Conservation (phyloP, 2,113 vertebrate genomes). For the Erpornis zantholeuca region DNA sequence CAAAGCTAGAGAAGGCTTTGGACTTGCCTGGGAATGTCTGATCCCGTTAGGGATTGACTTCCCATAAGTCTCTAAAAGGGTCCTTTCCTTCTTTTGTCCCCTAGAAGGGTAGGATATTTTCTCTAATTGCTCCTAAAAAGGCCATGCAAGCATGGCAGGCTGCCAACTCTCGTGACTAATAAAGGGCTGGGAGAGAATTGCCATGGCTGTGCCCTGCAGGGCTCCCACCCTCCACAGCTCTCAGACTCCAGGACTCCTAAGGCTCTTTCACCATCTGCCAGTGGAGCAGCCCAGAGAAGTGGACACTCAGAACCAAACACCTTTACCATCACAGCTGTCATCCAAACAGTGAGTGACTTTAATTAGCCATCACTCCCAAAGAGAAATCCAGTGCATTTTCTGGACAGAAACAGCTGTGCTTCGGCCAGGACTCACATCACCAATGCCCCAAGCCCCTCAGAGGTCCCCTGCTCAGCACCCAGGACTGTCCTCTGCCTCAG, state of each 20-base stretch:
- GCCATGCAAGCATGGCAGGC: background rate
- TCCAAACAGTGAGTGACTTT: background rate
- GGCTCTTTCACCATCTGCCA: background rate
- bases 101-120: background rate
- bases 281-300: background rate
- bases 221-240: background rate
- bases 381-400: background rate
- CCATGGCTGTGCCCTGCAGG: fast-evolving
- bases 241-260: background rate
- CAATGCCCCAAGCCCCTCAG: background rate
- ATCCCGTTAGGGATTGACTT: background rate
- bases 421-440: background rate
- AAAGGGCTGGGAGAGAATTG: background rate
- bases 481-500: background rate
- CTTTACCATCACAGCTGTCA: background rate
- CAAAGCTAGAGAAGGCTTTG: background rate
- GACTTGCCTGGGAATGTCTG: background rate
- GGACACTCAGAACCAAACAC: background rate
- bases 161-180: background rate
- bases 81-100: background rate
- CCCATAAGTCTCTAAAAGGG: background rate
- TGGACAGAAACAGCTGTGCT: background rate
- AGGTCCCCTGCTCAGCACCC: background rate
- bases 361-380: background rate
- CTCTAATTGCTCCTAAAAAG: background rate